Evolutionary conservation across 35 echinoderm and acorn worm species (phyloP).

Genomic region (Apostichopus parvimensis): DNA sequence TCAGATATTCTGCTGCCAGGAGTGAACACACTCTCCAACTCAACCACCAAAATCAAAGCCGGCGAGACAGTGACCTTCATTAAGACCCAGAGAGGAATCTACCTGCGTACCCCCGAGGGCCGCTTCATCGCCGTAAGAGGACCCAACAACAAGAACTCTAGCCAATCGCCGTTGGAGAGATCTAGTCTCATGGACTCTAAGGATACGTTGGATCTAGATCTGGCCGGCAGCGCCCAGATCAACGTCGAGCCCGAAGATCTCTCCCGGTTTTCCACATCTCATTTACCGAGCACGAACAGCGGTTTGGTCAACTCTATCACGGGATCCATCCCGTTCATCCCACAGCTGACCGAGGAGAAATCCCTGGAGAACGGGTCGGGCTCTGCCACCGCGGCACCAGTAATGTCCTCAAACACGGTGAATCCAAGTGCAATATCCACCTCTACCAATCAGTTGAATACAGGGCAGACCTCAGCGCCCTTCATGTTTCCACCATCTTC

Average conservation of each 20-base stretch:
- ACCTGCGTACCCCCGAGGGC: constrained; percentile 87
- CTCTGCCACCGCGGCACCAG: background rate
- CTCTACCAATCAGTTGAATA: background rate
- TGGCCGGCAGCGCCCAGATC: background rate
- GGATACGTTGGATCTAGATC: background rate
- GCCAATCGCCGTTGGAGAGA: background rate
- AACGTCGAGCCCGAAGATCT: background rate
- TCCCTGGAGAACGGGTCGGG: background rate
- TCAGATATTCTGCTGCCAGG: constrained; percentile 87
- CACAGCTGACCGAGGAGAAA: background rate
- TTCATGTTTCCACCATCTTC: constrained; percentile 24
- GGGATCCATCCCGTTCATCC: constrained; percentile 7
- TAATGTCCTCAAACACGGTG: constrained; percentile 2
- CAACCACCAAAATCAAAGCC: constrained; percentile 76
- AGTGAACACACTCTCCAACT: constrained; percentile 61
- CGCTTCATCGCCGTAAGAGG: constrained; percentile 90
- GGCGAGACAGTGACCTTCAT: constrained; percentile 93
- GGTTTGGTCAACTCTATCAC: background rate
- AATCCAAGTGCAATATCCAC: constrained; percentile 47
- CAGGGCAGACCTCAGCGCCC: background rate
- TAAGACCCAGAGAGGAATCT: constrained; percentile 91
- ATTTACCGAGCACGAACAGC: background rate
- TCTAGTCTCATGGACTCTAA: constrained; percentile 5
- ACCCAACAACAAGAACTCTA: constrained; percentile 29
- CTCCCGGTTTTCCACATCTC: background rate